These are phyloP conservation scores for Dicranocentrus wangi DNA, from an alignment of 2,888 invertebrate genomes.

Conservation along the genomic window DNA sequence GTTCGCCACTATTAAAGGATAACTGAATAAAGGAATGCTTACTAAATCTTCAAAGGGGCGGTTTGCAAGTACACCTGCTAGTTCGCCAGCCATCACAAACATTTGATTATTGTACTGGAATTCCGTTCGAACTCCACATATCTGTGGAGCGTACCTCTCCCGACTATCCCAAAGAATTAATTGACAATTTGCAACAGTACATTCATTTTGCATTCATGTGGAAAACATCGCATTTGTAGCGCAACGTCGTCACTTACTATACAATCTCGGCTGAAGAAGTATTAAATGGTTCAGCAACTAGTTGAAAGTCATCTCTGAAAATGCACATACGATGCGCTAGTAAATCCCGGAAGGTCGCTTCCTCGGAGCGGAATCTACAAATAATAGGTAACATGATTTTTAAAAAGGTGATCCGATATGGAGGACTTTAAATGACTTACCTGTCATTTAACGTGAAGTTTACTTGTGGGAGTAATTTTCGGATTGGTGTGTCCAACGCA, in stretches of 20 bases:
- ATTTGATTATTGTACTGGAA: slow-evolving; percentile 64
- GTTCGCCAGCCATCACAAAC: slow-evolving; percentile 55
- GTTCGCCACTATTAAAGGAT: background rate
- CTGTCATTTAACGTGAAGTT: slow-evolving; percentile 63
- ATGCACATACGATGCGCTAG: slow-evolving; percentile 64
- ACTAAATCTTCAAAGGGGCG: slow-evolving; percentile 47
- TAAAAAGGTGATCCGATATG: background rate
- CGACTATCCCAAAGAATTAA: too few species aligned
- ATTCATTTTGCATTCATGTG: background rate
- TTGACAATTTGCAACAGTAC: background rate
- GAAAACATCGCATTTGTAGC: background rate
- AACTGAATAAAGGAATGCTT: background rate
- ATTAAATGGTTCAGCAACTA: slow-evolving; percentile 38
- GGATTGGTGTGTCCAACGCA: slow-evolving; percentile 62
- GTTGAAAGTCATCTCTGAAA: slow-evolving; percentile 29
- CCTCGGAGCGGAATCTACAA: slow-evolving; percentile 61
- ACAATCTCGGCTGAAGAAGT: slow-evolving; percentile 41
- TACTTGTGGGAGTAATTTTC: slow-evolving; percentile 33
- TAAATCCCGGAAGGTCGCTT: slow-evolving; percentile 61
- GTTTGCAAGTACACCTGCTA: slow-evolving; percentile 51
- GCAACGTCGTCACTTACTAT: slow-evolving; percentile 36
- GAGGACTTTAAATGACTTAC: slow-evolving; percentile 38
- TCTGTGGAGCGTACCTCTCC: slow-evolving; percentile 50
- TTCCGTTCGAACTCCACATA: slow-evolving; percentile 55
- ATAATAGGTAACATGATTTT: slow-evolving; percentile 2